Evolutionary conservation across 1,140 invertebrate genomes (phyloP).

Genomic region (Armadillidium nasatum): DNA sequence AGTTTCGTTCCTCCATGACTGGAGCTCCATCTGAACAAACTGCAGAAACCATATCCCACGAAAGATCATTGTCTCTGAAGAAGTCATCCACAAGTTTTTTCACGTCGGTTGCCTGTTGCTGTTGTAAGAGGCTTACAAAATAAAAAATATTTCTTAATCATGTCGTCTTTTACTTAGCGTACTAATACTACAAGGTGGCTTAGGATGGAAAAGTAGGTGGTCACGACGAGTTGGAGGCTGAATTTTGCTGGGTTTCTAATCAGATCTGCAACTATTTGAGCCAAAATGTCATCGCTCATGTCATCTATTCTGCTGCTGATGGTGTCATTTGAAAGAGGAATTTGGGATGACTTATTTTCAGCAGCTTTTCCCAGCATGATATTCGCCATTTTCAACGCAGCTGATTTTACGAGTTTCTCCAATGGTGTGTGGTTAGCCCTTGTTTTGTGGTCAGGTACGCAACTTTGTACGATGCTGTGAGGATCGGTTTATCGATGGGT

Average conservation of each 20-base stretch:
- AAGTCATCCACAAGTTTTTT: slow-evolving; percentile 39
- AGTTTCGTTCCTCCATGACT: slow-evolving; percentile 30
- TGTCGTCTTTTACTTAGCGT: slow-evolving; percentile 30
- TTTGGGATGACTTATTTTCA: slow-evolving; percentile 30
- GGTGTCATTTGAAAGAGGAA: slow-evolving; percentile 33
- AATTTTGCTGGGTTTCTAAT: slow-evolving; percentile 28
- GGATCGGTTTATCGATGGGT: slow-evolving; percentile 24
- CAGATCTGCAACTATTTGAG: slow-evolving; percentile 31
- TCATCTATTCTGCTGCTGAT: slow-evolving; percentile 29
- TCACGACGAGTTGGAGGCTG: slow-evolving; percentile 23
- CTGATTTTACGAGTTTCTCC: slow-evolving; percentile 29
- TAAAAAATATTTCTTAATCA: slow-evolving; percentile 29
- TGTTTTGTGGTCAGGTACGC: slow-evolving; percentile 26
- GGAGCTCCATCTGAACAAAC: slow-evolving; percentile 36
- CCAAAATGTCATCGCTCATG: slow-evolving; percentile 28
- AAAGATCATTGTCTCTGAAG: slow-evolving; percentile 36
- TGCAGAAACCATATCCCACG: slow-evolving; percentile 28
- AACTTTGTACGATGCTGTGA: slow-evolving; percentile 25
- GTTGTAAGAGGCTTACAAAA: slow-evolving; percentile 36
- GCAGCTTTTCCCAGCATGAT: slow-evolving; percentile 30
- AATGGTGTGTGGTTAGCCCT: slow-evolving; percentile 28
- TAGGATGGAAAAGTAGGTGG: slow-evolving; percentile 18
- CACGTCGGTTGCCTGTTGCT: slow-evolving; percentile 29
- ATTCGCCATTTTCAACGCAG: slow-evolving; percentile 29
- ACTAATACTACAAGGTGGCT: slow-evolving; percentile 16